Conservation (phyloP, 1,140 invertebrate genomes). For the Formica selysi region DNA sequence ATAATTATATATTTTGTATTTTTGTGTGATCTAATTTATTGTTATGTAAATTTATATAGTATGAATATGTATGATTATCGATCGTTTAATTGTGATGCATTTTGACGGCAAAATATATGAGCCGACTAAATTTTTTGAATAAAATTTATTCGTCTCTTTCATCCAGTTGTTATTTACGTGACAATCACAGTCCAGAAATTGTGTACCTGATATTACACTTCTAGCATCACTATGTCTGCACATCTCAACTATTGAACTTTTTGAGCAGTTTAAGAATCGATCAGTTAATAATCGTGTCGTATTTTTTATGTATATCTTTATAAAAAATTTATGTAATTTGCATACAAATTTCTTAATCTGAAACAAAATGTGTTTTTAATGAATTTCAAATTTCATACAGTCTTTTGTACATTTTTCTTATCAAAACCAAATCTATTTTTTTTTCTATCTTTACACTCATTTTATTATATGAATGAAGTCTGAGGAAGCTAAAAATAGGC, state of each 20-base stretch:
- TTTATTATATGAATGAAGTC: not conserved
- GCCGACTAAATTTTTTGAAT: conserved; percentile 25
- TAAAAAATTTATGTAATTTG: not conserved
- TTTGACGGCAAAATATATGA: not conserved
- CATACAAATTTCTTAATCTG: not conserved
- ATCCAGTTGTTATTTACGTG: conserved; percentile 18
- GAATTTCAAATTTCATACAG: not conserved
- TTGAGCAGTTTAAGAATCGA: conserved; percentile 9
- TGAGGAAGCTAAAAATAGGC: not conserved
- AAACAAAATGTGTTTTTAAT: not conserved
- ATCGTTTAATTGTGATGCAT: conserved; percentile 31
- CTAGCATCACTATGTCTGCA: not conserved
- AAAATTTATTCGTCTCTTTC: conserved; percentile 8
- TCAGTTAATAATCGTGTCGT: not conserved
- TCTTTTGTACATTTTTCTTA: not conserved
- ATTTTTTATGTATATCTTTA: not conserved
- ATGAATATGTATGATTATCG: conserved; percentile 37
- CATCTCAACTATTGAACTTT: not conserved
- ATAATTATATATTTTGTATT: conserved; percentile 22
- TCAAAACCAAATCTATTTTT: not conserved
- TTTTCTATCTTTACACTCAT: not conserved
- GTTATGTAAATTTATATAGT: conserved; percentile 18
- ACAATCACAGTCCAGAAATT: conserved; percentile 48
- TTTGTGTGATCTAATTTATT: conserved; percentile 15
- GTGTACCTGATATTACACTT: conserved; percentile 47